Conservation (phyloP, 2,888 invertebrate species). For the Agapetus fuscipes region DNA sequence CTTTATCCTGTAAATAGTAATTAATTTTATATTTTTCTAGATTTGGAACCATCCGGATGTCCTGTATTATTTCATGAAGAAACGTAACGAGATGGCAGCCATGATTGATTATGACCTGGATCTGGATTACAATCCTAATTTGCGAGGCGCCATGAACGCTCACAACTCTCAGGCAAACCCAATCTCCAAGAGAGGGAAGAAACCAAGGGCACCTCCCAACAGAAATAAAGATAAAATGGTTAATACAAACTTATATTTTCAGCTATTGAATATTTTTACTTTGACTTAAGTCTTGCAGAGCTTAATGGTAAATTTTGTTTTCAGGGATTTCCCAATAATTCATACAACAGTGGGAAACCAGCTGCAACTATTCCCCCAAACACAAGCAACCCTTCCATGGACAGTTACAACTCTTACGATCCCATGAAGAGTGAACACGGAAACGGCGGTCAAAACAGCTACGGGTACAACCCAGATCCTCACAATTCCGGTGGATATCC, state of each 20-base stretch:
- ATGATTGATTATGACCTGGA: conserved; percentile 66
- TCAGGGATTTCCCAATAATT: conserved; percentile 15
- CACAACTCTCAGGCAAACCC: conserved; percentile 5
- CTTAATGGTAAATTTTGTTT: not conserved
- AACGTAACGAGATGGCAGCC: conserved; percentile 67
- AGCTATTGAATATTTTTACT: not conserved
- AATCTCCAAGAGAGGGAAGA: conserved; percentile 13
- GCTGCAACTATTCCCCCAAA: conserved; percentile 44
- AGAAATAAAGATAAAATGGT: conserved; percentile 20
- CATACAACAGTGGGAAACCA: conserved; percentile 35
- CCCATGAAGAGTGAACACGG: conserved; percentile 13
- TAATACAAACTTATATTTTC: conserved; percentile 2
- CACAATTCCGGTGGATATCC: conserved; percentile 24
- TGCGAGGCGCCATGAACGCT: conserved; percentile 35
- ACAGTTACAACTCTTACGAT: conserved; percentile 11
- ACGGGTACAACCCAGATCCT: conserved; percentile 21
- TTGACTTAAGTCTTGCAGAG: not conserved
- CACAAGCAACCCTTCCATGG: conserved; percentile 27
- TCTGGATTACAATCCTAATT: conserved; percentile 47
- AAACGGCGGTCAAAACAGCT: conserved; percentile 14
- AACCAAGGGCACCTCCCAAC: conserved; percentile 28
- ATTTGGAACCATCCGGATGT: conserved; percentile 96
- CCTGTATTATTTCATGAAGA: conserved; percentile 76
- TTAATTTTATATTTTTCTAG: conserved; percentile 27
- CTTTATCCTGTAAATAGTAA: no score